Percentiles rank a stretch among this genome's conserved stretches.
phyloP scores from a whole-genome alignment of 2,888 invertebrate genomes.

The Steinernema scapterisci region DNA sequence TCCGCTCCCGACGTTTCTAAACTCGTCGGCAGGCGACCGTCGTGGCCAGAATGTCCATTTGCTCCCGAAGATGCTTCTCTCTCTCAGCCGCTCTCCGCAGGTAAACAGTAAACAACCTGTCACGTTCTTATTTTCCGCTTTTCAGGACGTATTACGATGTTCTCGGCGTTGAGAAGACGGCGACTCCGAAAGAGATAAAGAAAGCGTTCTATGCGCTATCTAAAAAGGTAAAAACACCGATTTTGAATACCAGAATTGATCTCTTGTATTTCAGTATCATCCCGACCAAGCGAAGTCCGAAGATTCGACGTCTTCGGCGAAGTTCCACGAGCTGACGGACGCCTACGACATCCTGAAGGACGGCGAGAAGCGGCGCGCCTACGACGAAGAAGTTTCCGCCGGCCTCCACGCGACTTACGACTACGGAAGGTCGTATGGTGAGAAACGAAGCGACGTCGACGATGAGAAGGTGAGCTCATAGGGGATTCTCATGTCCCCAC shows the following conservation, averaged over 20 bases:
- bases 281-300: neutral
- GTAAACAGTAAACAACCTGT: too few species aligned
- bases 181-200: constrained; percentile 46
- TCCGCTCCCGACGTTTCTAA: too few species aligned
- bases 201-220: constrained; percentile 50
- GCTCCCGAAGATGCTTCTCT: too few species aligned
- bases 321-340: constrained; percentile 30
- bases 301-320: neutral
- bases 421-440: too few species aligned
- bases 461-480: too few species aligned
- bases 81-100: too few species aligned
- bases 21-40: too few species aligned
- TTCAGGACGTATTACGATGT: constrained; percentile 43
- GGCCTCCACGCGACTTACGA: neutral
- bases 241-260: neutral
- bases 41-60: too few species aligned
- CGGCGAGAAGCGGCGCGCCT: neutral
- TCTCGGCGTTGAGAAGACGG: constrained; percentile 43
- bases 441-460: too few species aligned
- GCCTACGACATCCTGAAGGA: constrained; percentile 31
- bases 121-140: neutral
- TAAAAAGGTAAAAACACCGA: constrained; percentile 42
- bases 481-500: too few species aligned
- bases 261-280: neutral
- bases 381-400: neutral